Percentiles rank a stretch among this genome's conserved stretches.
phyloP scores from a whole-genome alignment of 2,888 invertebrate species.

The Cephus rjabovi region DNA sequence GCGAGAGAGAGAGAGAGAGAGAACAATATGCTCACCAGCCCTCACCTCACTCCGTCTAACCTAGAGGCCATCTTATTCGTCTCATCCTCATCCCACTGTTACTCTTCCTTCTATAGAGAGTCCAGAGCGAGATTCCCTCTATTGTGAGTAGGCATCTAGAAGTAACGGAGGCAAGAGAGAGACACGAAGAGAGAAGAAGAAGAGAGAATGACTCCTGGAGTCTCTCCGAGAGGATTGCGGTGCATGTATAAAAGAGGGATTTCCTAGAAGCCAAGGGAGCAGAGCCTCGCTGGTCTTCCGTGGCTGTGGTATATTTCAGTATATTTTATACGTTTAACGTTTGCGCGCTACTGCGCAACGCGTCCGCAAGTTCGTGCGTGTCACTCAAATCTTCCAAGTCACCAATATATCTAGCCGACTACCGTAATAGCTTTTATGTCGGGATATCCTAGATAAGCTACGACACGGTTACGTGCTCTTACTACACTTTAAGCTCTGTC shows the following conservation, averaged over 20 bases:
- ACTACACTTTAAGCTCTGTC: neutral
- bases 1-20: neutral
- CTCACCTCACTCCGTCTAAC: neutral
- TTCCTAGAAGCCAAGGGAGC: slow-evolving; percentile 16
- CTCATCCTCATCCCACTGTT: neutral
- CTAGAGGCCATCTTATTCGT: neutral
- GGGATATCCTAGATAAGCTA: neutral
- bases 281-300: neutral
- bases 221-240: neutral
- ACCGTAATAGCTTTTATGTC: neutral
- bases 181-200: neutral
- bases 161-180: slow-evolving; percentile 8
- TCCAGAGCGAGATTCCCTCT: neutral
- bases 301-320: neutral
- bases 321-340: neutral
- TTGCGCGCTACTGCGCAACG: neutral
- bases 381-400: neutral
- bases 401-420: neutral
- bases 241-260: slow-evolving; percentile 11
- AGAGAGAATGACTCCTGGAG: neutral
- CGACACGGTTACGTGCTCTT: neutral
- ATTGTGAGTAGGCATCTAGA: neutral
- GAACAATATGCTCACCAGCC: neutral
- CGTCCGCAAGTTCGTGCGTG: neutral
- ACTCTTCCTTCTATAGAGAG: neutral